phyloP scores from a whole-genome alignment of 2,888 invertebrate species.

The Cryptophagus acutangulus region DNA sequence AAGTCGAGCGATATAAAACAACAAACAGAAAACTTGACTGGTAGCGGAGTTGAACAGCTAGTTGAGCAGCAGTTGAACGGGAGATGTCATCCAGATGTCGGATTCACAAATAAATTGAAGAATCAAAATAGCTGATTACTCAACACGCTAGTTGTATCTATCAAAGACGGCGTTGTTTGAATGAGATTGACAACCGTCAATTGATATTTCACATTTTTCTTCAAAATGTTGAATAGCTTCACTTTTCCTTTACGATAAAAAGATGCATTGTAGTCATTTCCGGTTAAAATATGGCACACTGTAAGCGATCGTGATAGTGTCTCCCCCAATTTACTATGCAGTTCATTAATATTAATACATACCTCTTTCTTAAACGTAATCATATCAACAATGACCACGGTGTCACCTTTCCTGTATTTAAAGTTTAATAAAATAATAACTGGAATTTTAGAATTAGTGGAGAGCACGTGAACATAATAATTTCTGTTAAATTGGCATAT shows the following conservation, averaged over 20 bases:
- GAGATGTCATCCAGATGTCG: too few relatives aligned
- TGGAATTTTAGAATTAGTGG: not conserved
- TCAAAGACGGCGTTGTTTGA: not conserved
- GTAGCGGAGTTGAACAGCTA: too few relatives aligned
- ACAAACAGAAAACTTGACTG: too few relatives aligned
- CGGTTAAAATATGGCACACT: constrained; percentile 2
- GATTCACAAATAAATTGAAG: too few relatives aligned
- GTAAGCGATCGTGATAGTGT: not conserved
- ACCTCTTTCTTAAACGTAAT: not conserved
- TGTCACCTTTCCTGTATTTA: not conserved
- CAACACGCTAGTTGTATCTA: too few relatives aligned
- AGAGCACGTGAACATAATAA: not conserved
- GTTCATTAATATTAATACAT: not conserved
- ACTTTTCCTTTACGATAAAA: constrained; percentile 2
- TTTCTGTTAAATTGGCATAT: constrained; percentile 5
- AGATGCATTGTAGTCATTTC: constrained; percentile 1
- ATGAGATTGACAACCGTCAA: not conserved
- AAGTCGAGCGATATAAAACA: too few relatives aligned
- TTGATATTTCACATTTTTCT: not conserved
- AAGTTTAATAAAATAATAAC: not conserved
- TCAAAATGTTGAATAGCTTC: not conserved
- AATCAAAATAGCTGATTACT: too few relatives aligned
- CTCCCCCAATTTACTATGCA: not conserved
- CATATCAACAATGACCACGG: not conserved
- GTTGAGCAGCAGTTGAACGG: too few relatives aligned